Conservation (phyloP, 2,113 vertebrate genomes). For the Brevimyrus niger region DNA sequence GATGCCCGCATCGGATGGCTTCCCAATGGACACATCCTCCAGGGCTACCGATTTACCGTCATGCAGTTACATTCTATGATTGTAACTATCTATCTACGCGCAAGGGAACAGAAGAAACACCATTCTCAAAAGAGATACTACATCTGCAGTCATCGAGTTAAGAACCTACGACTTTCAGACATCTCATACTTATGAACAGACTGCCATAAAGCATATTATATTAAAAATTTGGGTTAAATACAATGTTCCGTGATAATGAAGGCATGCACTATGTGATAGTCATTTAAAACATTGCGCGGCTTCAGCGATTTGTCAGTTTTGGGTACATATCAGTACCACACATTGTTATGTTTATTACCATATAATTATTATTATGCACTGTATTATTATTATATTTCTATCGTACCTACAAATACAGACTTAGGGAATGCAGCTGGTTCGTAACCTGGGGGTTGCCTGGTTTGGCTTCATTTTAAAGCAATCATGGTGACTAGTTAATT, state of each 20-base stretch:
- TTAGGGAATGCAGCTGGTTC: not conserved
- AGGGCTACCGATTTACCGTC: not conserved
- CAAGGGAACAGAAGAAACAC: not conserved
- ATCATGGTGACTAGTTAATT: not conserved
- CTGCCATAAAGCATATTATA: not conserved
- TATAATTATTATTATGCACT: not conserved
- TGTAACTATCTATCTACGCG: not conserved
- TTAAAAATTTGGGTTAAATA: not conserved
- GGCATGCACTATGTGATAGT: not conserved
- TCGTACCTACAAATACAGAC: not conserved
- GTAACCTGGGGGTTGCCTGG: not conserved
- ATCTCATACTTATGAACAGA: not conserved
- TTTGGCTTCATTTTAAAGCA: not conserved
- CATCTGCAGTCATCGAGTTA: not conserved
- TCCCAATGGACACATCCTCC: not conserved
- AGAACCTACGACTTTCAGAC: not conserved
- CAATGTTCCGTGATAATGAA: not conserved
- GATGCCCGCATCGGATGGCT: not conserved
- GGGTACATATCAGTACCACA: not conserved
- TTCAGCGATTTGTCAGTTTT: not conserved
- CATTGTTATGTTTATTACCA: not conserved
- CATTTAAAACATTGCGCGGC: not conserved
- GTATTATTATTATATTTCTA: not conserved
- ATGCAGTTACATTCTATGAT: not conserved
- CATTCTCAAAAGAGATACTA: not conserved